A percentile compares a stretch with the other conserved stretches of the same genome.
Conservation (phyloP, 2,113 vertebrate species). For the Cnemophilus loriae region DNA sequence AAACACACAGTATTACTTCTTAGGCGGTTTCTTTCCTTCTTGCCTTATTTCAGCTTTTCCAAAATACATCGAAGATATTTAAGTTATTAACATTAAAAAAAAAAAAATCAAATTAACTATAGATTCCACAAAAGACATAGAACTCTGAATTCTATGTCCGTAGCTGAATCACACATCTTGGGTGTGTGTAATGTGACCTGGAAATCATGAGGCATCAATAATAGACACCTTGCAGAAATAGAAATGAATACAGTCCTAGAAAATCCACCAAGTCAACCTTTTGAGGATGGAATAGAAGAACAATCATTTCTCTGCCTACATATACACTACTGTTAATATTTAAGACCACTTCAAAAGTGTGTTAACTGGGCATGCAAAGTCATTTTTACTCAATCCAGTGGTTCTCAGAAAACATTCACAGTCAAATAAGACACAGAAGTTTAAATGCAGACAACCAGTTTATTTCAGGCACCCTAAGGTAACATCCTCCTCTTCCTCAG, state of each 20-base stretch:
- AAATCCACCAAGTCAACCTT: neutral
- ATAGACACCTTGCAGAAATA: neutral
- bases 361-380: neutral
- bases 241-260: neutral
- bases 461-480: neutral
- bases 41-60: neutral
- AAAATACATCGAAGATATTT: neutral
- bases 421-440: neutral
- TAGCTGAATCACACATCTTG: neutral
- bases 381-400: neutral
- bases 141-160: neutral
- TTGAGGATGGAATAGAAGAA: neutral
- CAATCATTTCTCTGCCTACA: neutral
- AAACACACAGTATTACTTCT: neutral
- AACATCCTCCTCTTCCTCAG: rapidly evolving
- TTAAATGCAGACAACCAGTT: neutral
- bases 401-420: neutral
- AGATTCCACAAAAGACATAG: neutral
- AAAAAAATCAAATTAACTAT: neutral
- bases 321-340: neutral
- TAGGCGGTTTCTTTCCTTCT: neutral
- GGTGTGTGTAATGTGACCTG: neutral
- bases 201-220: neutral
- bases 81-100: neutral
- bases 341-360: neutral